phyloP scores from a whole-genome alignment of 2,113 vertebrate species.

The Myocastor coypus region DNA sequence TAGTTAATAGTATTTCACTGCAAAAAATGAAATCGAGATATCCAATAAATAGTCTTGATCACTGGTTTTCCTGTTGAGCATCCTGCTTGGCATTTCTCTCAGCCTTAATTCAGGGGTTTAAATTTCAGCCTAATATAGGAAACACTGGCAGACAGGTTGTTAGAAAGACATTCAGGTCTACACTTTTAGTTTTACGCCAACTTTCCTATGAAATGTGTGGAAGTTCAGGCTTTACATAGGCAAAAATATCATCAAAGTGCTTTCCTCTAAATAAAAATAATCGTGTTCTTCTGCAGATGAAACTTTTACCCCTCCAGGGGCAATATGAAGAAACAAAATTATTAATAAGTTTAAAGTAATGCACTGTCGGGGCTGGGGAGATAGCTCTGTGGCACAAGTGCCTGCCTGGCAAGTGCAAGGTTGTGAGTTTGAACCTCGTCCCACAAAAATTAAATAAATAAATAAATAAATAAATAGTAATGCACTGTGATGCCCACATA shows the following conservation, averaged over 20 bases:
- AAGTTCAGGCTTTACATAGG: not conserved
- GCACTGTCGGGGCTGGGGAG: no score
- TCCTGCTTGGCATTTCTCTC: not conserved
- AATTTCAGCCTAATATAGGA: not conserved
- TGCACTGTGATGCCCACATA: not conserved
- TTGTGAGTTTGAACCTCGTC: no score
- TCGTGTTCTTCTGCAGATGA: constrained; percentile 2
- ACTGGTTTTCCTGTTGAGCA: constrained; percentile 16
- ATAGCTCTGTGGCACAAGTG: no score
- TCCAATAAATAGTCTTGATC: constrained; percentile 27
- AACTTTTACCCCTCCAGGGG: constrained; percentile 16
- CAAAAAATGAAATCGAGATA: constrained; percentile 42
- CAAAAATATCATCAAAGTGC: constrained; percentile 28
- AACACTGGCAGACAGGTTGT: not conserved
- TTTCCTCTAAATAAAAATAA: constrained; percentile 42
- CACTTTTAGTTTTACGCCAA: constrained; percentile 41
- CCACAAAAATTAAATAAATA: no score
- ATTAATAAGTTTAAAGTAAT: constrained; percentile 47
- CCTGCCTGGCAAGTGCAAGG: no score
- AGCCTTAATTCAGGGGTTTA: constrained; percentile 10
- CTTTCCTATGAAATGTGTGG: constrained; percentile 18
- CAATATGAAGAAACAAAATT: constrained; percentile 35
- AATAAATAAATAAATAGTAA: no score
- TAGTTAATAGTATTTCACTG: constrained; percentile 57
- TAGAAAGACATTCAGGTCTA: constrained; percentile 20